Base-by-base conservation (phyloP, 2,797 vertebrate species). In the Pangasius mekongensis region DNA sequence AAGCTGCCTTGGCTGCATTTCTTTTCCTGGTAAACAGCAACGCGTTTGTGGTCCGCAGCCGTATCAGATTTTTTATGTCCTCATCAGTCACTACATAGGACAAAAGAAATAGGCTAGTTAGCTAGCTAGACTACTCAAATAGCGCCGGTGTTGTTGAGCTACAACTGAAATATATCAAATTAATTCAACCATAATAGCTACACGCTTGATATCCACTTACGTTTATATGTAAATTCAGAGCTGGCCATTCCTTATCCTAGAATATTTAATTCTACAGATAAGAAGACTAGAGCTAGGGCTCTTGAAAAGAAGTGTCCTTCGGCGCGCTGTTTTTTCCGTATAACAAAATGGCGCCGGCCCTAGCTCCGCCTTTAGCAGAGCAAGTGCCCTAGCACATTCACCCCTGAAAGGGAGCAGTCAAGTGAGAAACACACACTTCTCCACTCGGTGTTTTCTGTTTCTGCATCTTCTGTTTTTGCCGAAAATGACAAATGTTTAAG, bases 1-100 rank as follows among this genome's bases (percentile, higher is more conserved):
- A 96, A 47, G 95, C 96, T 0, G 95, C 95, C 89, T 96, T 96
- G 58, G 96, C 95, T 0, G 95, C 95, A n/a, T 96, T 94, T 39
- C 95, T 96, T 93, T 94, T 94, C 84, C 95, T 95, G 0, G 95
- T 96, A 90, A 96, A 96, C 11, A 96, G 93, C 0, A 93, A 94
- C 0, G 96, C 94, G 33, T 96, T 96, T 0, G 94, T 94, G 0
- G 95, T 94, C 47, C 95, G 92, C 0, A 96, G 93, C 91, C 96
- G 95, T 89, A 96, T 96, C 93, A 96, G 94, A 39, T 94, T 92
- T 74, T 96, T 95, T 0, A 95, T 96, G 74, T 96, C 95, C 20
- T 93, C 88, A 60, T 95, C 94, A 0, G 94, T 93, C 94, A 96
- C 96, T 96, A 92, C 49, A 82, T 60, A 77, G 87, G 60, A 91